These are phyloP conservation scores for Yasuhikotakia modesta DNA, from an alignment of 2,797 vertebrate species.

Conservation along the genomic window DNA sequence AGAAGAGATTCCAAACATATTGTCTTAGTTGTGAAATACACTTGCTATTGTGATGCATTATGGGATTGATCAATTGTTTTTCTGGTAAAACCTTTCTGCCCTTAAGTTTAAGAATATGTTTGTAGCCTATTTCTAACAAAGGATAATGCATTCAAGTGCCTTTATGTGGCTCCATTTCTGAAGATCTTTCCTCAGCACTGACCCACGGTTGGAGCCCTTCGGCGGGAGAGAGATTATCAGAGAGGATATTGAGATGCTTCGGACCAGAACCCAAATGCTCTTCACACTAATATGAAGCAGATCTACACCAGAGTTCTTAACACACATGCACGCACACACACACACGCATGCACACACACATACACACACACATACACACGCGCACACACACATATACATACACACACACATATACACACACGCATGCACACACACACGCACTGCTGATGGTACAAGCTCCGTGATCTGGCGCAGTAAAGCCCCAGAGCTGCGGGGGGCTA, in stretches of 20 bases:
- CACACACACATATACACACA: too few species aligned
- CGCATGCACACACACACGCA: not conserved
- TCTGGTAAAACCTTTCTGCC: too few species aligned
- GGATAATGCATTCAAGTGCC: not conserved
- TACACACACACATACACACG: too few species aligned
- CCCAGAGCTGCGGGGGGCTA: constrained; percentile 10
- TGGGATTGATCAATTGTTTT: too few species aligned
- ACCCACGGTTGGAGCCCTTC: constrained; percentile 38
- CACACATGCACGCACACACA: too few species aligned
- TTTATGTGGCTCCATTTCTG: not conserved
- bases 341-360: constrained; percentile 45
- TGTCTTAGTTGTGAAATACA: too few species aligned
- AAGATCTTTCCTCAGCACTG: constrained; percentile 4
- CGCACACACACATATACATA: too few species aligned
- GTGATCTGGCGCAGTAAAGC: constrained; percentile 37
- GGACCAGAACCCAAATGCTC: constrained; percentile 37
- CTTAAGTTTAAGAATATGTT: too few species aligned
- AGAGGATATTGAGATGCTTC: constrained; percentile 52
- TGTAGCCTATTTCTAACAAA: not conserved
- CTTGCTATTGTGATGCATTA: too few species aligned
- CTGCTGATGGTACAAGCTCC: constrained; percentile 6
- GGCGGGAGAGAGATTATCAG: constrained; percentile 39
- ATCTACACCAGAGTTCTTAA: constrained; percentile 31
- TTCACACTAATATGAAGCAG: constrained; percentile 56
- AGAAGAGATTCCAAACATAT: not conserved